Evolutionary conservation across 1,140 invertebrate genomes (phyloP).

Genomic region (Nasonia vitripennis): DNA sequence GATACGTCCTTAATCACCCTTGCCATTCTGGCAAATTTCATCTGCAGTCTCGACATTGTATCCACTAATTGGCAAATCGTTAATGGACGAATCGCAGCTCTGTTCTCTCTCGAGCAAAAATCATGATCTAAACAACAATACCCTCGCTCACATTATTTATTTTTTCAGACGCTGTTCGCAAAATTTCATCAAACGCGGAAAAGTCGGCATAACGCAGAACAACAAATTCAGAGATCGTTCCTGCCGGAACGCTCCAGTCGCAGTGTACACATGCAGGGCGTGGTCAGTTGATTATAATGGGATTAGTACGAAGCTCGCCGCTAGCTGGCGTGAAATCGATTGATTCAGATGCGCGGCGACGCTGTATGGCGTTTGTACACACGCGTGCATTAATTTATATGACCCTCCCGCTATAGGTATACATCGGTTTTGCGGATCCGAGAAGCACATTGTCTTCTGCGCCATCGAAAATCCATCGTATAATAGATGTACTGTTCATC

Average conservation of each 20-base stretch:
- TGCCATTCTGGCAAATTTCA: too few species aligned
- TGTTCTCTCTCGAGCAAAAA: too few species aligned
- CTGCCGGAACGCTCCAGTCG: not conserved
- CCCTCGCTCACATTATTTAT: too few species aligned
- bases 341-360: constrained; percentile 8
- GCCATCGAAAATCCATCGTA: too few species aligned
- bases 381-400: constrained; percentile 28
- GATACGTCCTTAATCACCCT: too few species aligned
- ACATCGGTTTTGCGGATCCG: constrained; percentile 24
- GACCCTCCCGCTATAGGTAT: not conserved
- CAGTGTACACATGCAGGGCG: constrained; percentile 25
- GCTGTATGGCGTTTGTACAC: not conserved
- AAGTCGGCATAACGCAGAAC: not conserved
- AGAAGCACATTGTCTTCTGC: not conserved
- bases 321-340: constrained; percentile 53
- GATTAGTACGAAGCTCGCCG: constrained; percentile 47
- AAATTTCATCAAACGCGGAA: not conserved
- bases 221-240: not conserved
- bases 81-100: too few species aligned
- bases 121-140: too few species aligned
- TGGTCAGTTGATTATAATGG: constrained; percentile 51
- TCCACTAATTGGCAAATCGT: too few species aligned
- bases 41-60: too few species aligned
- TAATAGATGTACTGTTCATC: too few species aligned
- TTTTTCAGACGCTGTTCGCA: not conserved